Percentiles rank a stretch among this genome's conserved stretches.
Conservation (phyloP, 2,113 vertebrate species). For the Zapus hudsonius region DNA sequence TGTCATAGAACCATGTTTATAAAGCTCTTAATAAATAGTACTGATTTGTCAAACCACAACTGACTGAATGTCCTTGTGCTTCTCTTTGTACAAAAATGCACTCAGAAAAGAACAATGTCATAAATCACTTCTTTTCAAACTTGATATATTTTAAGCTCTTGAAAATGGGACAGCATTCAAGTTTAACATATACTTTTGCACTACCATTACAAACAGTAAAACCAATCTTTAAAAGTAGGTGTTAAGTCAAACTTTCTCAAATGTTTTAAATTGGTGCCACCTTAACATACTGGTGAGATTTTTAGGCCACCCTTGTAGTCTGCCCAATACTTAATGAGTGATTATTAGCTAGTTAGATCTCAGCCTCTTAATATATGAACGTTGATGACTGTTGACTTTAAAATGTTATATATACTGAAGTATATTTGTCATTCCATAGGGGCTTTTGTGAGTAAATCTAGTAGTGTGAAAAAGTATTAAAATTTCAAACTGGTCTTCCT, state of each 20-base stretch:
- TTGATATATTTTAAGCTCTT: neutral
- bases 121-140: neutral
- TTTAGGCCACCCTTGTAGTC: neutral
- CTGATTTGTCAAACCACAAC: neutral
- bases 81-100: neutral
- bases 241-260: neutral
- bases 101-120: neutral
- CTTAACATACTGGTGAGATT: neutral
- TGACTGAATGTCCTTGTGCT: neutral
- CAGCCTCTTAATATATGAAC: neutral
- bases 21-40: neutral
- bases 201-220: neutral
- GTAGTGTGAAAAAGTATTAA: neutral
- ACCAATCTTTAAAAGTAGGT: neutral
- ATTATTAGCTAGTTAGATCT: neutral
- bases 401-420: neutral
- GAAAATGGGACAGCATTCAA: neutral
- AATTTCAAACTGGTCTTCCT: neutral
- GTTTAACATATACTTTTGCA: neutral
- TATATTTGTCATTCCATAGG: neutral
- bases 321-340: neutral
- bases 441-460: accelerated
- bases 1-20: neutral
- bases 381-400: neutral
- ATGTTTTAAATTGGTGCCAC: neutral